Conservation (phyloP, 2,797 vertebrate species). For the Setipinna tenuifilis region DNA sequence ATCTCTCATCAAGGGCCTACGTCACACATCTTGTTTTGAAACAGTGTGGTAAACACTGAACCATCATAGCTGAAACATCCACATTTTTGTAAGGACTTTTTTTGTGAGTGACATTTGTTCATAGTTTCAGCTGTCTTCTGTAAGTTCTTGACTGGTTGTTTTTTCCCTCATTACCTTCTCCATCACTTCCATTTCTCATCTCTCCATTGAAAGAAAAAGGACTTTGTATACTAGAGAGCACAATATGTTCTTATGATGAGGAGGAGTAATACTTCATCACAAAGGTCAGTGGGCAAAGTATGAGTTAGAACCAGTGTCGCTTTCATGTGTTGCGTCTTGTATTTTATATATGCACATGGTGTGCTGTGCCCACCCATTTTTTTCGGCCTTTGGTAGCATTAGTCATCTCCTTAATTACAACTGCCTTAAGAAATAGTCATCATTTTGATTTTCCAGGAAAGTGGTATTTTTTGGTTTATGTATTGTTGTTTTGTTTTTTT, state of each 20-base stretch:
- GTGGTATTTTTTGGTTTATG: conserved; percentile 28
- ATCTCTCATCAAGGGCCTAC: neutral
- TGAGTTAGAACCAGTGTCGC: conserved; percentile 10
- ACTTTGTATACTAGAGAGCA: conserved; percentile 1
- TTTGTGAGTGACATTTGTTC: conserved; percentile 6
- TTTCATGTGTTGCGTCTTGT: neutral
- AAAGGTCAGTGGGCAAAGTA: neutral
- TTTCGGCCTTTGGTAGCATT: conserved; percentile 13
- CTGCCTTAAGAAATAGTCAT: conserved; percentile 50
- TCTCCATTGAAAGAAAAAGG: neutral
- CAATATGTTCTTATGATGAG: neutral
- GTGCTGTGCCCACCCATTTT: conserved; percentile 1
- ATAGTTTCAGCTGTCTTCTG: neutral
- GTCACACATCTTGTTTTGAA: neutral
- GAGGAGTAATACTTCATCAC: neutral
- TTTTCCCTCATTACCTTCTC: neutral
- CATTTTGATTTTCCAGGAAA: neutral
- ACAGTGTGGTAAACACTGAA: neutral
- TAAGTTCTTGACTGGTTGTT: neutral
- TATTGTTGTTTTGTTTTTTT: conserved; percentile 27
- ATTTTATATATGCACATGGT: neutral
- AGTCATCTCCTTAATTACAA: conserved; percentile 34
- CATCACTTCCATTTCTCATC: neutral
- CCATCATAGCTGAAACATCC: neutral
- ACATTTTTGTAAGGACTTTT: neutral